Evolutionary conservation across 2,113 vertebrate genomes (phyloP), one percentile per base, ranked within the genome.

Genomic region (Poeciliopsis retropinna): DNA sequence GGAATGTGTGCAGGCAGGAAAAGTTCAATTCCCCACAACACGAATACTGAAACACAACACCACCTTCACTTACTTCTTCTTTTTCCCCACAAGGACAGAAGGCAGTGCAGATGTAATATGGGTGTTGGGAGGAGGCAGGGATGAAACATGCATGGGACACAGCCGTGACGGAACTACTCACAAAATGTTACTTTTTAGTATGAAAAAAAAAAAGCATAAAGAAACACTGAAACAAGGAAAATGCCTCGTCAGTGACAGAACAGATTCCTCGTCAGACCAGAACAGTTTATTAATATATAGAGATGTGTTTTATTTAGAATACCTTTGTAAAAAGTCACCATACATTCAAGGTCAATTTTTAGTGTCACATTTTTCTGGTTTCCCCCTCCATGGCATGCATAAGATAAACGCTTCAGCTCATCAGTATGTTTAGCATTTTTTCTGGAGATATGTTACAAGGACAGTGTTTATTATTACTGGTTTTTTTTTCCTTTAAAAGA

Each of bases 251-350:
- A 60, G 11, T 2, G 61, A 39, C 72, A 74, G 88, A 91, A 92
- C 79, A 89, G 88, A 92, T 87, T 84, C 92, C 86, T 91, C 83
- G 71, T 87, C 92, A 92, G 91, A 94, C 92, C 89, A 94, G 81
- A 57, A 92, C 89, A 78, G 88, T 95, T 95, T 95, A 95, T 95
- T 95, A 94, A 95, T 95, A 94, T 94, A 94, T 93, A 94, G 90
- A 94, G 90, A 92, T 95, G 89, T 92, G 83, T 93, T 93, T 93
- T 93, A 92, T 93, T 93, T 88, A 91, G 88, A 91, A 91, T 93
- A 91, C 89, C 88, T 93, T 92, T 92, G 95, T 94, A 95, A 94
- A 95, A 95, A 95, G 92, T 94, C 94, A 95, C 94, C 93, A 94
- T 94, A 95, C 93, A 95, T 95, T 94, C 93, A 95, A 91, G 85